phyloP scores from a whole-genome alignment of 2,113 vertebrate genomes.

The Lepus timidus region DNA sequence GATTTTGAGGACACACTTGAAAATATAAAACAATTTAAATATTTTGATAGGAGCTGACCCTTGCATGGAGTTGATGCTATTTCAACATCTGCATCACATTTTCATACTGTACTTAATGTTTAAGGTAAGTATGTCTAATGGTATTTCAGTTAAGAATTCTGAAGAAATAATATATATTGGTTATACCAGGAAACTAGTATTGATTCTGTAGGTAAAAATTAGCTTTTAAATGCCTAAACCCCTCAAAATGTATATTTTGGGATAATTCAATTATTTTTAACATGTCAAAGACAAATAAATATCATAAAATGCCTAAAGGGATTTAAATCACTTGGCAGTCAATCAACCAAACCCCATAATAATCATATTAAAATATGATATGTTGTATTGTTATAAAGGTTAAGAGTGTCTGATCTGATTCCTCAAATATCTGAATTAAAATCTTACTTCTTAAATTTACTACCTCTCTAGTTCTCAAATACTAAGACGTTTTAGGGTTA shows the following conservation, averaged over 20 bases:
- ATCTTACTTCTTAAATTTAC: background rate
- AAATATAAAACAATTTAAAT: background rate
- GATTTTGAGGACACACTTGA: background rate
- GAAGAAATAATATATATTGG: background rate
- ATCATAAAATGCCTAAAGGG: background rate
- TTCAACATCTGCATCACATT: background rate
- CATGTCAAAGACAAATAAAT: background rate
- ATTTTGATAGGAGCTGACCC: background rate
- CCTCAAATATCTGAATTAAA: background rate
- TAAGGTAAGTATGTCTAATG: background rate
- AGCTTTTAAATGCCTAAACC: background rate
- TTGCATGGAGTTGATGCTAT: background rate
- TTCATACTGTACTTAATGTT: conserved; percentile 6
- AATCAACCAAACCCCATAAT: background rate
- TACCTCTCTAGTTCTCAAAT: background rate
- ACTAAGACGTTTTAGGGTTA: background rate
- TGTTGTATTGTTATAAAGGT: background rate
- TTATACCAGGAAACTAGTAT: background rate
- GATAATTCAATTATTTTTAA: background rate
- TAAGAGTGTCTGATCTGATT: background rate
- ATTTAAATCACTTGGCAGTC: background rate
- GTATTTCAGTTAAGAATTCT: background rate
- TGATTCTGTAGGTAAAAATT: background rate
- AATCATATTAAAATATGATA: background rate
- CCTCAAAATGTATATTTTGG: background rate